Evolutionary conservation across 2,797 vertebrate species (phyloP), one percentile per base, ranked within the genome.

Genomic region (Ara ararauna): DNA sequence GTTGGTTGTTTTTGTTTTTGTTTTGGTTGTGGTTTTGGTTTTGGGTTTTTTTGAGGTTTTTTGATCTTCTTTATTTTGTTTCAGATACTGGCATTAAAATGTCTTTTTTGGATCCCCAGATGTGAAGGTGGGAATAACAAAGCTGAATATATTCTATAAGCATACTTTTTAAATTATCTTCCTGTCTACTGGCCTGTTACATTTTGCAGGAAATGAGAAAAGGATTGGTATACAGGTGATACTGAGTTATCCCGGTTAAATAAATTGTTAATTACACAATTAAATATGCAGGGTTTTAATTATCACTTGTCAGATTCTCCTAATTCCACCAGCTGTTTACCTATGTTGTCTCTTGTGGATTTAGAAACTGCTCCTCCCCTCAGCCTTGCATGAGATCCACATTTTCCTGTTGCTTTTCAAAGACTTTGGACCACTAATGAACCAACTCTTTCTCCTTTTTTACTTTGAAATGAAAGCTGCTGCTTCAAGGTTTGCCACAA

Each of bases 261-360:
- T 86, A 68, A 83, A 94, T 88, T 90, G 89, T 84, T 94, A 94
- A 88, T 95, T 83, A 65, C 36, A 45, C 21, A 24, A 74, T 72
- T 66, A 93, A 47, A 64, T 72, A 34, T 42, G 42, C 53, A 64
- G 30, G 2, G 42, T 79, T 94, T 94, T 74, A 89, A 94, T 95
- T 90, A 96, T 72, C 91, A 87, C 93, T 73, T 94, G 84, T 92
- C 68, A 93, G 65, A 83, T 83, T 94, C 75, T 92, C 42, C 48
- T 40, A 51, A 85, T 85, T 61, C 68, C 61, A 74, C 88, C 90
- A 90, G 90, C 84, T 94, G 74, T 90, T 96, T 90, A 73, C 86
- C 82, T 47, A 19, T 48, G 40, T 88, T 86, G 71, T 78, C 79
- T 94, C 75, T 44, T 58, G 88, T 68, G 91, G 56, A 68, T 82